Percentiles rank a stretch among this genome's conserved stretches.
These are phyloP conservation scores for Catostylus mosaicus DNA, from an alignment of 30 jellyfish, hydroid and myxozoan genomes.

Conservation along the genomic window DNA sequence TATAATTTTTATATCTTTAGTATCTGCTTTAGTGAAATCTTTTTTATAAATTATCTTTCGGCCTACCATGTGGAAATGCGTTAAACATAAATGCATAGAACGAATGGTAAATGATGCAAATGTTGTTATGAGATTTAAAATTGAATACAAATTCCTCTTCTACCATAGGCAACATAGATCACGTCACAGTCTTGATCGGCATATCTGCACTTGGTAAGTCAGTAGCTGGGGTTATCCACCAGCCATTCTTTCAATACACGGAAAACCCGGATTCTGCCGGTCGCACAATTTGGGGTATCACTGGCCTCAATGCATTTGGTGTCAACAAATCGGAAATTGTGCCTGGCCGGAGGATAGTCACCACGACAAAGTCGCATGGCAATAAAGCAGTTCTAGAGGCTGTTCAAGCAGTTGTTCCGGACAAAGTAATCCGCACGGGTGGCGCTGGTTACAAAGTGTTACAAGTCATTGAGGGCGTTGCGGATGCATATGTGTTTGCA, in stretches of 20 bases:
- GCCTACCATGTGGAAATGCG: too few species aligned
- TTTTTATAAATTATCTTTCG: too few species aligned
- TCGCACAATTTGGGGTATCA: slow-evolving; percentile 95
- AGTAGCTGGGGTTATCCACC: slow-evolving; percentile 97
- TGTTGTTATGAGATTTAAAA: too few species aligned
- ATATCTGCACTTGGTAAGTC: slow-evolving; percentile 96
- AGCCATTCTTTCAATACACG: slow-evolving; percentile 75
- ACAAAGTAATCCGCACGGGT: slow-evolving; percentile 82
- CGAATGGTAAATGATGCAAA: too few species aligned
- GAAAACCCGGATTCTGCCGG: slow-evolving; percentile 62
- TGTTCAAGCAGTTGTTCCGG: slow-evolving; percentile 81
- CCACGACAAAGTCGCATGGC: slow-evolving; percentile 92
- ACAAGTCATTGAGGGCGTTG: slow-evolving; percentile 91
- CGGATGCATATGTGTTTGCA: slow-evolving; percentile 96
- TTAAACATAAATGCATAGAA: too few species aligned
- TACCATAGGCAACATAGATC: slow-evolving; percentile 80
- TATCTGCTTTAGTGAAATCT: too few species aligned
- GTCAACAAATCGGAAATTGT: slow-evolving; percentile 40
- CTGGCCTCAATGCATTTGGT: slow-evolving; percentile 91
- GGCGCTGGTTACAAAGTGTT: slow-evolving; percentile 92
- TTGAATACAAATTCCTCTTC: neutral
- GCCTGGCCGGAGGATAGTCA: slow-evolving; percentile 81
- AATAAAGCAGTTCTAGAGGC: slow-evolving; percentile 82
- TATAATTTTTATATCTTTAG: too few species aligned
- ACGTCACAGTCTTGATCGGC: slow-evolving; percentile 95